A percentile compares a stretch with the other conserved stretches of the same genome.
Conservation (phyloP, 2,797 vertebrate species). For the Myotis findleyi region DNA sequence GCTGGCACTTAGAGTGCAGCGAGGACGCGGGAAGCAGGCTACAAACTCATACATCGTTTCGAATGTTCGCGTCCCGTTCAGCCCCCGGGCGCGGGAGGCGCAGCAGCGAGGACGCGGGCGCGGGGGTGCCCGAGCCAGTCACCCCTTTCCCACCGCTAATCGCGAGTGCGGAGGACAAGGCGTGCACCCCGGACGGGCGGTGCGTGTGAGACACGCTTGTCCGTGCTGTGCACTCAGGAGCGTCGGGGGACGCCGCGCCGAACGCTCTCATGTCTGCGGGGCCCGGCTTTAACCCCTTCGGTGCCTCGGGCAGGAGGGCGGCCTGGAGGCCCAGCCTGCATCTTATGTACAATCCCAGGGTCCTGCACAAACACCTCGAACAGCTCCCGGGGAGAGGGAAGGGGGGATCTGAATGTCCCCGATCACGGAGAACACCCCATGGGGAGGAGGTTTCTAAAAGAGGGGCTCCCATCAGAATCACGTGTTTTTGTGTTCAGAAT, state of each 20-base stretch:
- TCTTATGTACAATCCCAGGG: background rate
- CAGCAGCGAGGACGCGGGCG: slow-evolving; percentile 77
- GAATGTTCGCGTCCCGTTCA: slow-evolving; percentile 80
- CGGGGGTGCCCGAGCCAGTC: slow-evolving; percentile 87
- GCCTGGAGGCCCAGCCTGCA: background rate
- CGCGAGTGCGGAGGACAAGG: slow-evolving; percentile 89
- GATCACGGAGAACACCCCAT: background rate
- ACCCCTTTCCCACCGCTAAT: slow-evolving; percentile 91
- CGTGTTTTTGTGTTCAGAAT: slow-evolving; percentile 49
- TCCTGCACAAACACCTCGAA: background rate
- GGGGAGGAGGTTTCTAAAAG: slow-evolving; percentile 45
- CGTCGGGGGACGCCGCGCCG: slow-evolving; percentile 90
- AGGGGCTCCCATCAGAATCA: background rate
- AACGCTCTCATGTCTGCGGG: slow-evolving; percentile 90
- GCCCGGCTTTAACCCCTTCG: slow-evolving; percentile 88
- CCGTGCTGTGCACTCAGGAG: slow-evolving; percentile 90
- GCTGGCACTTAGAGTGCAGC: slow-evolving; percentile 80
- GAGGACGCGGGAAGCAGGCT: slow-evolving; percentile 71
- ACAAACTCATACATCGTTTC: slow-evolving; percentile 82
- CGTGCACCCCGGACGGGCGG: slow-evolving; percentile 91
- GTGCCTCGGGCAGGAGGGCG: background rate
- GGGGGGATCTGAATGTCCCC: slow-evolving; percentile 27
- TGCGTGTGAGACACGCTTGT: slow-evolving; percentile 89
- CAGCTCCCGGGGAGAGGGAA: background rate
- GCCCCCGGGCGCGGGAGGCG: slow-evolving; percentile 81